Evolutionary conservation across 2,797 vertebrate genomes (phyloP), one percentile per base, ranked within the genome.

Genomic region (Morelia viridis): DNA sequence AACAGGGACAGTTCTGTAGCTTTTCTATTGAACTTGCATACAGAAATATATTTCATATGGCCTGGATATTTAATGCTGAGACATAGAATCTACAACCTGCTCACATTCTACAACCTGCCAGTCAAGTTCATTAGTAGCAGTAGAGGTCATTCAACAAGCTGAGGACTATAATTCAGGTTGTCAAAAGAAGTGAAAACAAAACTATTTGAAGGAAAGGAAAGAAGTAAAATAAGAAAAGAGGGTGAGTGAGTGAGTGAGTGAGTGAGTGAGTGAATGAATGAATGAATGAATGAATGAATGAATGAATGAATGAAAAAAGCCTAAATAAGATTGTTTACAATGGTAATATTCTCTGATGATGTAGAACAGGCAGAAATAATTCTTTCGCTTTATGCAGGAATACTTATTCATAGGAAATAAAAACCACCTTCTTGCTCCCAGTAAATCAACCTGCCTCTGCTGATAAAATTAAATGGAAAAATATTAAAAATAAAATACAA

Each of bases 171-270:
- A 88, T 89, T 84, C 91, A 92, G 60, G 9, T 88, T 96, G 91
- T 95, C 92, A 89, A 53, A 94, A 95, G 26, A 93, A 87, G 62
- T 95, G 94, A 95, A 19, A 56, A 56, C 17, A 94, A 96, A 95
- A 50, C 90, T n/a, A 85, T 92, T 61, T 95, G 50, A 88, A 95
- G 88, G 91, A 92, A 92, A 91, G 92, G 93, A 90, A 8, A 62
- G 56, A 53, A 84, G 91, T 84, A 84, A 93, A 53, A 53, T 53
- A 53, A 53, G 50, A 53, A 53, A 53, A 53, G 50, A 53, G 50
- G 50, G 50, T 53, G 50, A 53, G 50, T 53, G 6, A 53, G 50
- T 50, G 46, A 50, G 6, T 5, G 8, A 53, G 8, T 53, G 50
- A 53, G 8, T 53, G 50, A 53, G 8, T 53, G 46, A 50, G 6